Percentiles rank a stretch among this genome's conserved stretches.
Evolutionary conservation across 2,797 vertebrate species (phyloP).

Genomic region (Lepus oiostolus): DNA sequence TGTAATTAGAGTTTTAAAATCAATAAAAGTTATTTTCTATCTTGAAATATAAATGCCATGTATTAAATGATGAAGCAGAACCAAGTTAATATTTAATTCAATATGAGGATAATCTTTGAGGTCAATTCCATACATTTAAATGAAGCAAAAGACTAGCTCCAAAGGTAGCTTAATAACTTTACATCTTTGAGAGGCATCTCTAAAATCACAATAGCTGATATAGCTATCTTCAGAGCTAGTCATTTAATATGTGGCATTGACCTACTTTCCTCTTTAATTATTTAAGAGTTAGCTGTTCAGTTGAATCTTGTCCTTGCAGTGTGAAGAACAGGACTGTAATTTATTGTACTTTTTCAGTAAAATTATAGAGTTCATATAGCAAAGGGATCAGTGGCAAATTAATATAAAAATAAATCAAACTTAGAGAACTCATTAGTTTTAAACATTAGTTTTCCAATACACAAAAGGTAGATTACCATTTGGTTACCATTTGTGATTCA

Average conservation of each 20-base stretch:
- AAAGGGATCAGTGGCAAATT: constrained; percentile 57
- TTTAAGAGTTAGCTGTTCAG: constrained; percentile 84
- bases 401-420: constrained; percentile 55
- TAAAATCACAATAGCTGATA: constrained; percentile 79
- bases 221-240: constrained; percentile 69
- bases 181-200: constrained; percentile 77
- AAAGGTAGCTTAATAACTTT: constrained; percentile 79
- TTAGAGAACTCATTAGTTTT: constrained; percentile 26
- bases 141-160: constrained; percentile 74
- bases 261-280: constrained; percentile 87
- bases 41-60: constrained; percentile 78
- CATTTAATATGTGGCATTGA: constrained; percentile 85
- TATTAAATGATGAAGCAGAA: constrained; percentile 79
- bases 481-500: constrained; percentile 12
- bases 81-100: constrained; percentile 85
- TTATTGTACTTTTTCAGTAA: constrained; percentile 72
- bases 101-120: constrained; percentile 78
- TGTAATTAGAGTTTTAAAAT: constrained; percentile 85
- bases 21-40: constrained; percentile 84
- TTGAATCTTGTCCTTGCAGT: constrained; percentile 84
- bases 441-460: constrained; percentile 31
- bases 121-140: constrained; percentile 84
- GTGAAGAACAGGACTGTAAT: constrained; percentile 64
- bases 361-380: constrained; percentile 59
- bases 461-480: constrained; percentile 53